A percentile compares a stretch with the other conserved stretches of the same genome.
phyloP scores from a whole-genome alignment of 2,888 invertebrate genomes.

The Prosapia bicincta region DNA sequence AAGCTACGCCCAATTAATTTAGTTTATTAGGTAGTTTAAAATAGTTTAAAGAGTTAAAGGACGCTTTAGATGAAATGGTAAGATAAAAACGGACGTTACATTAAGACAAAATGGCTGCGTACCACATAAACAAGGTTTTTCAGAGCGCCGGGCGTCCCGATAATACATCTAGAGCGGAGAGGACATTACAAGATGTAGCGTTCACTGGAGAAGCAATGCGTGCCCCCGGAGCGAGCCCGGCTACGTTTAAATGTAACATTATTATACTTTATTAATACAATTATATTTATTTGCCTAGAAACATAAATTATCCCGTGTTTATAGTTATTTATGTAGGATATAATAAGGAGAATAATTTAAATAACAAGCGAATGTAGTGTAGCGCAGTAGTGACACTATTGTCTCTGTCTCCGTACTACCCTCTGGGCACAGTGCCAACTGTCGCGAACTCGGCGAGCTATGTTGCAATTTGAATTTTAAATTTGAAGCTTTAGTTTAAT shows the following conservation, averaged over 20 bases:
- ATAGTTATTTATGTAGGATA: background rate
- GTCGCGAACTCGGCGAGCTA: background rate
- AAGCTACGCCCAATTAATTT: too few relatives aligned
- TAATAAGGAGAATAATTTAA: background rate
- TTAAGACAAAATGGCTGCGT: too few relatives aligned
- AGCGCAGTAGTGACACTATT: background rate
- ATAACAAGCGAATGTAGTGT: background rate
- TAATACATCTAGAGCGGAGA: background rate
- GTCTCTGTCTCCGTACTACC: background rate
- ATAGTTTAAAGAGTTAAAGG: too few relatives aligned
- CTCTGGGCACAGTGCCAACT: background rate
- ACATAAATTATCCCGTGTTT: background rate
- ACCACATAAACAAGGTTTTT: too few relatives aligned
- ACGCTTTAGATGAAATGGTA: too few relatives aligned
- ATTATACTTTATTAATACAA: background rate
- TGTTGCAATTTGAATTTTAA: background rate
- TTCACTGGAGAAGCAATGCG: background rate
- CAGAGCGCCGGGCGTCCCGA: too few relatives aligned
- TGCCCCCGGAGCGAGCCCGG: background rate
- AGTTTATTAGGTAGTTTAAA: too few relatives aligned
- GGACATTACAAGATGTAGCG: background rate
- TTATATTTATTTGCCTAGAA: background rate
- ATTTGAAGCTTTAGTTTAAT: background rate
- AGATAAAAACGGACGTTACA: too few relatives aligned
- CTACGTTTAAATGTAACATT: background rate